A percentile compares a stretch with the other conserved stretches of the same genome.
phyloP scores from a whole-genome alignment of 2,888 invertebrate species.

The Galeruca laticollis region DNA sequence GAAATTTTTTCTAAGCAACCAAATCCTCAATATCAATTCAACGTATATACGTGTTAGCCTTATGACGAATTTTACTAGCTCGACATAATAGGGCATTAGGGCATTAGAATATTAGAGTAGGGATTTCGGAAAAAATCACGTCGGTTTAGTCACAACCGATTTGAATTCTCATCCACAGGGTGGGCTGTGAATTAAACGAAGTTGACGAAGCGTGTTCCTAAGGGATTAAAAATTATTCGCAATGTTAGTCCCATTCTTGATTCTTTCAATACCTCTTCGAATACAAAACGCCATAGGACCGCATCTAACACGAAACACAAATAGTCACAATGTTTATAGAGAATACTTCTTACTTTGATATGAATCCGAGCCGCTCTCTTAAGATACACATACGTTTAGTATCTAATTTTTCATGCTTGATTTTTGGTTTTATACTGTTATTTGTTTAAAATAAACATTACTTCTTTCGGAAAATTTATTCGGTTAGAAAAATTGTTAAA shows the following conservation, averaged over 20 bases:
- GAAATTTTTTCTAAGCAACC: too few relatives aligned
- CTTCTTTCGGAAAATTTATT: not conserved
- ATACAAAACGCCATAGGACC: conserved; percentile 52
- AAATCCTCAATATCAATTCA: too few relatives aligned
- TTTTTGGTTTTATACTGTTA: conserved; percentile 3
- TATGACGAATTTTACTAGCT: too few relatives aligned
- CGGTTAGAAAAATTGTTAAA: too few relatives aligned
- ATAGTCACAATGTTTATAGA: conserved; percentile 45
- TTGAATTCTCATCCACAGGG: conserved; percentile 46
- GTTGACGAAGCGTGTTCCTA: conserved; percentile 55
- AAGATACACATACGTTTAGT: not conserved
- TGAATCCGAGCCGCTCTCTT: not conserved
- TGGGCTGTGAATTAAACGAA: conserved; percentile 57
- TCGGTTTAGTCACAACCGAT: conserved; percentile 45
- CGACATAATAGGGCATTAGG: conserved; percentile 16
- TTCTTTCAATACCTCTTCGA: conserved; percentile 50
- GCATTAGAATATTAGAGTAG: conserved; percentile 44
- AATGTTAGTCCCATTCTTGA: conserved; percentile 52
- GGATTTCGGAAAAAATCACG: conserved; percentile 45
- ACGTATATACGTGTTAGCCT: too few relatives aligned
- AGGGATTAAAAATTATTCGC: conserved; percentile 55
- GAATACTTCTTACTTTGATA: not conserved
- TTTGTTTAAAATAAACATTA: conserved; percentile 7
- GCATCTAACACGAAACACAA: conserved; percentile 58
- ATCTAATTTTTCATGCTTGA: conserved; percentile 3